Conservation (phyloP, 2,113 vertebrate species). For the Otis tarda region DNA sequence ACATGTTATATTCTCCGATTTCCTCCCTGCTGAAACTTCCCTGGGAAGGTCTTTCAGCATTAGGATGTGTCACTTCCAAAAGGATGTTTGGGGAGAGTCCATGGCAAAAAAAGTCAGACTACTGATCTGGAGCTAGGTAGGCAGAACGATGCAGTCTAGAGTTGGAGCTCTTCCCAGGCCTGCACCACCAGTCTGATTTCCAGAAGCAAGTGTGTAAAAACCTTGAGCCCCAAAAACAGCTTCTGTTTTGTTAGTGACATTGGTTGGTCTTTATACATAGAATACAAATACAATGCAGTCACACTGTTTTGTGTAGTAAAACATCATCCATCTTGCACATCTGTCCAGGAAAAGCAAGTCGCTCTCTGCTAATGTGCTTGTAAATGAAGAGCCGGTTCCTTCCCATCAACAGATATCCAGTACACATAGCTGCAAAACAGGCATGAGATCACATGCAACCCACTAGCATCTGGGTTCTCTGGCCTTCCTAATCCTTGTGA, state of each 20-base stretch:
- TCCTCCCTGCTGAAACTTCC: conserved; percentile 33
- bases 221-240: neutral
- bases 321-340: neutral
- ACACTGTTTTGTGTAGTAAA: neutral
- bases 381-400: neutral
- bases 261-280: neutral
- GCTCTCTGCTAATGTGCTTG: neutral
- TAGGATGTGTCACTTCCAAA: conserved; percentile 21
- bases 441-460: neutral
- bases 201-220: neutral
- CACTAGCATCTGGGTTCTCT: neutral
- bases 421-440: neutral
- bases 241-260: neutral
- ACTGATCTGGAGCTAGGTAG: neutral
- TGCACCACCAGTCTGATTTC: neutral
- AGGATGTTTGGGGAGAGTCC: neutral
- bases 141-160: neutral
- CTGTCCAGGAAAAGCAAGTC: neutral
- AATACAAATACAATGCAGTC: neutral
- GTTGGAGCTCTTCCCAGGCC: neutral
- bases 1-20: conserved; percentile 38
- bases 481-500: neutral
- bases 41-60: neutral
- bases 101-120: neutral
- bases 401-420: neutral